Evolutionary conservation across 2,888 invertebrate genomes (phyloP).

Genomic region (Campaea margaritaria): DNA sequence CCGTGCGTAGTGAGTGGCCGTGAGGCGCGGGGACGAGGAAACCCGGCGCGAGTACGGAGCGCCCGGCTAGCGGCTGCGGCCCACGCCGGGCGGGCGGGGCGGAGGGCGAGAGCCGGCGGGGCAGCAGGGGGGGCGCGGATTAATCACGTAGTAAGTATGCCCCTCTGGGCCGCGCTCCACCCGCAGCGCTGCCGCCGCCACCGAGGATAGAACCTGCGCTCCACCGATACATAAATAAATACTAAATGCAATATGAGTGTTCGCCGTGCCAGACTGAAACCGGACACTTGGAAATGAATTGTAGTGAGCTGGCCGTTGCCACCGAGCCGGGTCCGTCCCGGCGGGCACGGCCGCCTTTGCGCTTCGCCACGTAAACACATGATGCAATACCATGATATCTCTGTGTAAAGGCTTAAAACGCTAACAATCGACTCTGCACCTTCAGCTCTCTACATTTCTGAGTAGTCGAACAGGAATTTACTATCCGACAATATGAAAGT

Average conservation of each 20-base stretch:
- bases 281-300: constrained; percentile 83
- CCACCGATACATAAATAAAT: constrained; percentile 82
- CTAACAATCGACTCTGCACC: constrained; percentile 57
- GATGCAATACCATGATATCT: constrained; percentile 62
- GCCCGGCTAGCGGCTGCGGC: constrained; percentile 56
- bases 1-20: constrained; percentile 85
- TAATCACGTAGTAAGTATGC: constrained; percentile 85
- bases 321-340: constrained; percentile 54
- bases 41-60: constrained; percentile 83
- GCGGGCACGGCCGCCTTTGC: constrained; percentile 24
- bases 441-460: constrained; percentile 48
- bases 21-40: constrained; percentile 86
- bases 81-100: constrained; percentile 58
- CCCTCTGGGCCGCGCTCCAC: constrained; percentile 67
- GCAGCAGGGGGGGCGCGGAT: constrained; percentile 65
- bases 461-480: constrained; percentile 34
- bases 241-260: constrained; percentile 76
- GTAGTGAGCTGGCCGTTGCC: constrained; percentile 71
- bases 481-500: constrained; percentile 46
- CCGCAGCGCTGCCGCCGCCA: constrained; percentile 54
- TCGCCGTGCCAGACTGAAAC: constrained; percentile 82
- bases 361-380: constrained; percentile 53
- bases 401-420: constrained; percentile 52
- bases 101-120: constrained; percentile 53
- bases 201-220: constrained; percentile 76